These are phyloP conservation scores for Exephanes ischioxanthus DNA, from an alignment of 2,888 invertebrate genomes.

Conservation along the genomic window DNA sequence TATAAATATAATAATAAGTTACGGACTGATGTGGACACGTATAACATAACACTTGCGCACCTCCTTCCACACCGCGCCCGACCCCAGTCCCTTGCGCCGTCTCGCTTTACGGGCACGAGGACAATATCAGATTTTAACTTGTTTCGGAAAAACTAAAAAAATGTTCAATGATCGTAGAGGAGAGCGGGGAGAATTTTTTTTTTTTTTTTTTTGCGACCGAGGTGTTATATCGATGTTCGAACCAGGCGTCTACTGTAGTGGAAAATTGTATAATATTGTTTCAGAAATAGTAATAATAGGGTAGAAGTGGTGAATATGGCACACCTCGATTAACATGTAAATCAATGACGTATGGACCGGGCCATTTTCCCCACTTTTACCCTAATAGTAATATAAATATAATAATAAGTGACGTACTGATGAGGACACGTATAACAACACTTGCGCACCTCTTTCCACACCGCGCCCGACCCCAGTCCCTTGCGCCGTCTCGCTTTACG, in stretches of 20 bases:
- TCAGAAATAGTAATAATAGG: no score
- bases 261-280: no score
- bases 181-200: neutral
- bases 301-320: no score
- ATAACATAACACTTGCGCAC: conserved; percentile 27
- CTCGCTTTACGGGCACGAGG: conserved; percentile 8
- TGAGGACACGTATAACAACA: conserved; percentile 49
- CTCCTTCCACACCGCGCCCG: neutral
- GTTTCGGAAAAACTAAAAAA: neutral
- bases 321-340: no score
- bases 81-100: neutral
- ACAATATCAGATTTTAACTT: conserved; percentile 19
- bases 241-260: no score
- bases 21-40: conserved; percentile 55
- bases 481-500: conserved; percentile 4
- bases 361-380: no score
- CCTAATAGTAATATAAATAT: no score
- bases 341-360: no score
- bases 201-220: no score
- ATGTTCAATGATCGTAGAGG: neutral
- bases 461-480: neutral
- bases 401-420: no score
- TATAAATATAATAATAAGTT: conserved; percentile 34
- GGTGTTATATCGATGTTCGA: no score
- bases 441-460: neutral